These are phyloP conservation scores for Callyntrura sp. DNA, from an alignment of 2,888 invertebrate species.

Conservation along the genomic window DNA sequence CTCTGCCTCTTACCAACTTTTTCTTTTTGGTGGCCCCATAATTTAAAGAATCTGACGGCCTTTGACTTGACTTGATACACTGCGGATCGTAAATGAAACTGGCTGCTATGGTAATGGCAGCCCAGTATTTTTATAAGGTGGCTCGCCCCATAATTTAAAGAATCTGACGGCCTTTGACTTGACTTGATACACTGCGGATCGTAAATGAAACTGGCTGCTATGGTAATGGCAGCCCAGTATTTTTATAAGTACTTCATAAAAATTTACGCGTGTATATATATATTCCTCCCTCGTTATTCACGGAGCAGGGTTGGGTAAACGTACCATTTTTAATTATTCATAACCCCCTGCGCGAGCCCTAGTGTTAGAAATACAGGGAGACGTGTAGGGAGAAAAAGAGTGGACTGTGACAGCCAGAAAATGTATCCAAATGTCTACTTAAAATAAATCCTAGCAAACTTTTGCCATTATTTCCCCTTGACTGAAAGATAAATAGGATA, in stretches of 20 bases:
- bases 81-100: slow-evolving; percentile 24
- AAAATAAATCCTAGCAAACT: slow-evolving; percentile 72
- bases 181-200: not conserved
- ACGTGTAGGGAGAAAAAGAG: no score
- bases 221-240: not conserved
- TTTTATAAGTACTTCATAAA: not conserved
- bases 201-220: slow-evolving; percentile 22
- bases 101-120: not conserved
- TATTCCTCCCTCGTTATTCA: not conserved
- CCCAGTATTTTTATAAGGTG: not conserved
- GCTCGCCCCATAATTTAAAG: slow-evolving; percentile 43
- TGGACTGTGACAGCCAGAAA: not conserved
- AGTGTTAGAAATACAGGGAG: not conserved
- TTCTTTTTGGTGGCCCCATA: not conserved
- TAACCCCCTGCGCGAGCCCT: slow-evolving; percentile 58
- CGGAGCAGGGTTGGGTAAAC: slow-evolving; percentile 5
- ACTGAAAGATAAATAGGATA: slow-evolving; percentile 59
- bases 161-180: slow-evolving; percentile 64
- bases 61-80: slow-evolving; percentile 44
- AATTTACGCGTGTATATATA: no score
- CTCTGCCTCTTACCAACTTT: not conserved
- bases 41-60: slow-evolving; percentile 66
- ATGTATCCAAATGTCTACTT: not conserved
- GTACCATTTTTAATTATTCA: slow-evolving; percentile 77
- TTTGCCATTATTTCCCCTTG: slow-evolving; percentile 73